A percentile compares a stretch with the other conserved stretches of the same genome.
These are phyloP conservation scores for Phrynocephalus forsythii DNA, from an alignment of 2,797 vertebrate species.

Conservation along the genomic window DNA sequence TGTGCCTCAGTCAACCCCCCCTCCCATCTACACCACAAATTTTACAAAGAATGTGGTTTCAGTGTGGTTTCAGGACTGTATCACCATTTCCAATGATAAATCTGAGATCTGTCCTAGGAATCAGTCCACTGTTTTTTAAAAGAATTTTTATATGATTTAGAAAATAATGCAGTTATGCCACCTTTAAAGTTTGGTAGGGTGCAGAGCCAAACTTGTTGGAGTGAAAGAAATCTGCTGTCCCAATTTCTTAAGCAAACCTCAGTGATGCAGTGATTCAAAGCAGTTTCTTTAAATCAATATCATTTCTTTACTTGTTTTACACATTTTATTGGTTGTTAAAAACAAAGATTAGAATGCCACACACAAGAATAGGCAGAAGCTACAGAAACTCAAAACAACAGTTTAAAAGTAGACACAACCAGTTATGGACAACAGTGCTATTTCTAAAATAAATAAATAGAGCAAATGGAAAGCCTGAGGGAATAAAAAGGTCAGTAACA, in stretches of 20 bases:
- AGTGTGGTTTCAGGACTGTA: background rate
- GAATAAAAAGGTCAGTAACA: background rate
- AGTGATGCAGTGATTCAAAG: background rate
- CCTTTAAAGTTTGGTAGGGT: background rate
- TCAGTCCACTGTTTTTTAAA: background rate
- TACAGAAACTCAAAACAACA: background rate
- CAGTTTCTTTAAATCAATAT: background rate
- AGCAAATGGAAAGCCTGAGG: background rate
- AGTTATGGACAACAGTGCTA: too few species aligned
- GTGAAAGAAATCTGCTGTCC: background rate
- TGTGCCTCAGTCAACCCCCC: too few species aligned
- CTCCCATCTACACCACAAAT: background rate
- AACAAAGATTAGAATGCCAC: too few species aligned
- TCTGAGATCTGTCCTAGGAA: background rate
- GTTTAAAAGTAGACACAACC: background rate
- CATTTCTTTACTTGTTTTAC: background rate
- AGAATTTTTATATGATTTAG: too few species aligned
- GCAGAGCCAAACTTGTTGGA: background rate
- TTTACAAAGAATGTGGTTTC: too few species aligned
- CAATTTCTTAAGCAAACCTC: background rate
- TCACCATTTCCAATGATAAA: background rate
- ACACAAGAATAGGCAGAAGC: too few species aligned
- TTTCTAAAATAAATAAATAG: background rate
- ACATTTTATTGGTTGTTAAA: background rate
- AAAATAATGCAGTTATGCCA: background rate